Conservation (phyloP, 2,888 invertebrate genomes). For the Dichetophora obliterata region DNA sequence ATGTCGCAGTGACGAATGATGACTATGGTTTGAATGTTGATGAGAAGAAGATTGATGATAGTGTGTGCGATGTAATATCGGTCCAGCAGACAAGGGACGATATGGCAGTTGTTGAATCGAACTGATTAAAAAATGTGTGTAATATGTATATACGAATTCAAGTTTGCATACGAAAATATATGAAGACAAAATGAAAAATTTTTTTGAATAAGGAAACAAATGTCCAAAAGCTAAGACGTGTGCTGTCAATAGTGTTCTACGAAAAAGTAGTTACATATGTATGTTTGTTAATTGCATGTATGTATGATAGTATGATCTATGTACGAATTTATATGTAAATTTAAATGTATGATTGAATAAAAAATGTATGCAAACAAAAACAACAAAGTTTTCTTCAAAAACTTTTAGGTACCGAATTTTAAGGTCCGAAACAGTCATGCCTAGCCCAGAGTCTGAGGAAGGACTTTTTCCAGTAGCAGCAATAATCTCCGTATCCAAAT, state of each 20-base stretch:
- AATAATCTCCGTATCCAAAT: constrained; percentile 70
- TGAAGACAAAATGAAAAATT: background rate
- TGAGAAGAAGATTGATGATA: constrained; percentile 51
- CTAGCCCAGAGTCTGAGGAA: constrained; percentile 95
- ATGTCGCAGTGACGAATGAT: constrained; percentile 68
- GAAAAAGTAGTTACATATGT: background rate
- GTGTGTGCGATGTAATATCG: constrained; percentile 68
- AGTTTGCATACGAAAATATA: background rate
- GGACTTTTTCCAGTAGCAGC: constrained; percentile 82
- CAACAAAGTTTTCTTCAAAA: constrained; percentile 36
- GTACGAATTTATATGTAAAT: background rate
- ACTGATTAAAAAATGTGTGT: constrained; percentile 24
- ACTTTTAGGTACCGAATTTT: constrained; percentile 74
- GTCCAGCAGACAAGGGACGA: constrained; percentile 70
- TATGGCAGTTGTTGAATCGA: constrained; percentile 68
- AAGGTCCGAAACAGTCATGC: constrained; percentile 83
- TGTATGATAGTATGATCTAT: background rate
- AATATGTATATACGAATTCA: background rate
- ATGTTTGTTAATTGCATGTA: background rate
- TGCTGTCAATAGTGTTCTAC: too few relatives aligned
- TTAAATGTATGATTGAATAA: background rate
- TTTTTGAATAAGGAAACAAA: background rate
- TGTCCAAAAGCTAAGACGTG: background rate
- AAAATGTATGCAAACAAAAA: background rate
- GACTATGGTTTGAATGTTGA: constrained; percentile 44